Evolutionary conservation across 2,888 invertebrate species (phyloP).

Genomic region (Zaprionus bogoriensis): DNA sequence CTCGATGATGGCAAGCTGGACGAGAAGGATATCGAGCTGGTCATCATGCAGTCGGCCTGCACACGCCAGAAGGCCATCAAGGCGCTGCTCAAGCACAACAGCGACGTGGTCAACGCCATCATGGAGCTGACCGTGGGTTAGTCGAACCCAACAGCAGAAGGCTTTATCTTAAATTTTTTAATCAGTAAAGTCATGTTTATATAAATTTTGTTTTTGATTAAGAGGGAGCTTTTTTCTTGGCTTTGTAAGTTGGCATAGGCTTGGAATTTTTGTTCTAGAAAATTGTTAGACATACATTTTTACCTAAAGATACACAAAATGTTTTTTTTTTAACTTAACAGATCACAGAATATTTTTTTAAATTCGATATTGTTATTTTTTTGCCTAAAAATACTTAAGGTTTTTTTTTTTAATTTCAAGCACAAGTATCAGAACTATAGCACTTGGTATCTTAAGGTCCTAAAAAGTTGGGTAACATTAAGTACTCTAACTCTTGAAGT

Average conservation of each 20-base stretch:
- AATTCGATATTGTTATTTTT: no score
- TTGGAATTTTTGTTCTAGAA: no score
- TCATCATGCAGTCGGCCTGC: constrained; percentile 56
- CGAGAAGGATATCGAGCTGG: constrained; percentile 58
- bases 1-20: constrained; percentile 23
- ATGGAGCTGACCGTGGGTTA: constrained; percentile 53
- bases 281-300: no score
- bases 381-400: constrained; percentile 1
- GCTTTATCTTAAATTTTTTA: no score
- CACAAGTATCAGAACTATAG: no score
- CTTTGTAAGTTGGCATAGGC: neutral
- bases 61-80: constrained; percentile 50
- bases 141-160: neutral
- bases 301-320: no score
- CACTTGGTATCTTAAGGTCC: no score
- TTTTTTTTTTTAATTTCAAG: neutral
- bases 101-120: constrained; percentile 68
- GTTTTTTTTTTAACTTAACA: no score
- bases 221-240: neutral
- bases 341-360: no score
- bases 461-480: no score
- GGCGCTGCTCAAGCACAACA: constrained; percentile 44
- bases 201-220: neutral
- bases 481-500: no score
- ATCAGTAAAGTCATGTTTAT: neutral